Conservation (phyloP, 2,888 invertebrate genomes). For the Proisotoma minuta region DNA sequence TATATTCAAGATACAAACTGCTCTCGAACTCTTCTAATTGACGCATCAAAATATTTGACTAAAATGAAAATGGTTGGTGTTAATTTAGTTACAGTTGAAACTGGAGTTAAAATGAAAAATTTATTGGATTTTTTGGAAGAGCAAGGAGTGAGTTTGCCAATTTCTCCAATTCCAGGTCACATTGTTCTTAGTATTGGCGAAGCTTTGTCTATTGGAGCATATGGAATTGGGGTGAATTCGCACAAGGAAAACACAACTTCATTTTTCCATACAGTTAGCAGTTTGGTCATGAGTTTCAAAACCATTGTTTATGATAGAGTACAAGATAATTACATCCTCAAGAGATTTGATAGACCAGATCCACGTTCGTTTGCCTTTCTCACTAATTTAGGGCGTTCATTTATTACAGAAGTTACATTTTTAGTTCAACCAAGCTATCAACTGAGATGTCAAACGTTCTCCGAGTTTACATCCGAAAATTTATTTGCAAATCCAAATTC, state of each 20-base stretch:
- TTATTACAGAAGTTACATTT: slow-evolving; percentile 5
- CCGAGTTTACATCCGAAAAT: slow-evolving; percentile 2
- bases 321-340: not conserved
- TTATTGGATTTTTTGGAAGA: slow-evolving; percentile 5
- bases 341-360: slow-evolving; percentile 3
- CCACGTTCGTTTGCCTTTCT: slow-evolving; percentile 6
- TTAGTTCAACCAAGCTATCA: not conserved
- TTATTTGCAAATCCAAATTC: slow-evolving; percentile 1
- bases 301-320: not conserved
- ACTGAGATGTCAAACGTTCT: slow-evolving; percentile 14
- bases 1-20: not conserved
- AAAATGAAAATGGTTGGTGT: not conserved
- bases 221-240: slow-evolving; percentile 1
- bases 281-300: slow-evolving; percentile 10
- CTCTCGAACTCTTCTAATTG: not conserved
- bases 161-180: slow-evolving; percentile 3
- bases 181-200: not conserved
- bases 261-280: not conserved
- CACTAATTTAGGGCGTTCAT: slow-evolving; percentile 1
- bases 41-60: not conserved
- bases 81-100: slow-evolving; percentile 8
- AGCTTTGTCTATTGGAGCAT: not conserved
- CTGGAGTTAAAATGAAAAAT: not conserved
- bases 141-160: not conserved
- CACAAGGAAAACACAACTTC: not conserved